Evolutionary conservation across 2,888 invertebrate genomes (phyloP), one percentile per base, ranked within the genome.

Genomic region (Galerucella calmariensis): DNA sequence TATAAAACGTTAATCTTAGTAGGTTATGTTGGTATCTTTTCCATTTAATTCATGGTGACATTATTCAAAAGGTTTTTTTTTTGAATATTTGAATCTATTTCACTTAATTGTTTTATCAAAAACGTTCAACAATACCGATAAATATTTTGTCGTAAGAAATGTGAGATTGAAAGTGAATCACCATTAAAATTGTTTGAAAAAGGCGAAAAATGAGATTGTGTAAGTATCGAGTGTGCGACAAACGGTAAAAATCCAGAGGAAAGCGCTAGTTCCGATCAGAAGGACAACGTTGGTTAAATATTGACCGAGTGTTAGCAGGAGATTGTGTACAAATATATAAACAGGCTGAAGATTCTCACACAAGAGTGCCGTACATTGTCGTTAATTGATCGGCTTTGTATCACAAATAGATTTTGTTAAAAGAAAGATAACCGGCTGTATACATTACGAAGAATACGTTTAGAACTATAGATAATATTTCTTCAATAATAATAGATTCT

Each of bases 271-370:
- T 74, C 73, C 72, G 72, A 77, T 79, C 76, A 77, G 80, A 79
- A 81, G 82, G 79, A 81, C 81, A 80, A 77, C 79, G 75, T 74
- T 80, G 78, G 79, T 80, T 79, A 83, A 83, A 83, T 83, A 83
- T 83, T 83, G 82, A 77, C 83, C 73, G 71, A 81, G 79, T 76
- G 83, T 83, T 83, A 82, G 79, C 78, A 76, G 78, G 81, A 80
- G 81, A 80, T 80, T 77, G 80, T 79, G 78, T 76, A 79, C 76
- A 83, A 83, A 83, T 82, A 82, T 81, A 77, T 81, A 77, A 79
- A 81, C 82, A 82, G 82, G 75, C 79, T 76, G 75, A 77, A 78
- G 78, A 74, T 79, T 82, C 81, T 81, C 82, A 82, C 79, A 79
- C 76, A 73, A 79, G 76, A 73, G 75, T 77, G 76, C 72, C 67